phyloP scores from a whole-genome alignment of 2,797 vertebrate species.

The Podarcis lilfordi region DNA sequence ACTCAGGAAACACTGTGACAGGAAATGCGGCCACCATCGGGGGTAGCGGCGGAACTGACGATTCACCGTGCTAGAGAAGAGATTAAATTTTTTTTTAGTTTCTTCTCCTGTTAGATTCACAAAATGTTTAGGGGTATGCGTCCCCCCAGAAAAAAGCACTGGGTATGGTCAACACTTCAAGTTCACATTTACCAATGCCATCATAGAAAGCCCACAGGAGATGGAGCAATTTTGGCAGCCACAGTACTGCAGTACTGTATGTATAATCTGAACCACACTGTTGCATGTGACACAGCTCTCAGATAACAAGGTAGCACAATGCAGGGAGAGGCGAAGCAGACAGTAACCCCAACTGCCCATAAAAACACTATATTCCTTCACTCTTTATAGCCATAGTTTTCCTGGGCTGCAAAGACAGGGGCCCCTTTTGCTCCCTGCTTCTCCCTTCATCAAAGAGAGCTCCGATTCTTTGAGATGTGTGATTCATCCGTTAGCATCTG shows the following conservation, averaged over 20 bases:
- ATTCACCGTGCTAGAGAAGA: too few relatives aligned
- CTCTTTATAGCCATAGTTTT: neutral
- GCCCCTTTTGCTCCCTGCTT: neutral
- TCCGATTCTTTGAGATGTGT: slow-evolving; percentile 17
- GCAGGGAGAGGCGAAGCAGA: neutral
- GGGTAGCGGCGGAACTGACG: too few relatives aligned
- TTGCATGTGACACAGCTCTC: neutral
- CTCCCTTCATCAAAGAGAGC: neutral
- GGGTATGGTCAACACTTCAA: neutral
- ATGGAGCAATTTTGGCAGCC: neutral
- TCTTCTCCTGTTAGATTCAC: too few relatives aligned
- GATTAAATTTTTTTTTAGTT: too few relatives aligned
- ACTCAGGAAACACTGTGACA: too few relatives aligned
- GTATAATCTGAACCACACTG: neutral
- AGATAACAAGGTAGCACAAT: neutral
- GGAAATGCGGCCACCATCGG: too few relatives aligned
- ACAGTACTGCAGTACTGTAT: neutral
- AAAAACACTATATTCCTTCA: slow-evolving; percentile 6
- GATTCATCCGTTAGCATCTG: slow-evolving; percentile 22
- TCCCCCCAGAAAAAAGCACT: too few relatives aligned
- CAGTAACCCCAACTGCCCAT: neutral
- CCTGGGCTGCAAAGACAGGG: neutral
- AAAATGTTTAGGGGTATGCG: too few relatives aligned
- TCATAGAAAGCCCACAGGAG: too few relatives aligned
- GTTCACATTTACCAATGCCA: too few relatives aligned